Base-by-base conservation (phyloP, 2,888 invertebrate species). In the Volucella inanis region DNA sequence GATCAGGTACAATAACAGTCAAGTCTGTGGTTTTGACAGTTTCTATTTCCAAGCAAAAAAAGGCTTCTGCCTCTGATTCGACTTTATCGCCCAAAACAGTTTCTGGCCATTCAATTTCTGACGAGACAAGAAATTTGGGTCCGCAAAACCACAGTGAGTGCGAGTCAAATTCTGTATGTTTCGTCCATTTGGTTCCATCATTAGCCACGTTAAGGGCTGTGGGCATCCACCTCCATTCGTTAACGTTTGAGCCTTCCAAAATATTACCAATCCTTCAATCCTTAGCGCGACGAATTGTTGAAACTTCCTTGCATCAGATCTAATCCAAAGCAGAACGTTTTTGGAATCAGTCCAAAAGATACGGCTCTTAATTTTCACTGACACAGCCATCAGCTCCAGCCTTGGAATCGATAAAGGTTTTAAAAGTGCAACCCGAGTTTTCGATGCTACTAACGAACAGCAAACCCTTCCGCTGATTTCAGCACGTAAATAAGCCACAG, bases 211-310 rank as follows among this genome's bases (percentile, higher is more conserved):
- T 85, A 2, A 57, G 18, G 9, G 43, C 39, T 8, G 82, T 55
- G 8, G 77, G 74, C 0, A 86, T 50, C 72, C 77, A 78, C 31
- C 64, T 43, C 74, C 77, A 80, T 9, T 75, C 75, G n/a, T 54
- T 50, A 10, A 61, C 50, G 38, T 70, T 52, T 2, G 78, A 77
- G 3, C 39, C 59, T 45, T 77, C 70, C n/a, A 81, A 43, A 38
- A 81, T 76, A 50, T 81, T 62, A 14, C 82, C 76, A 18, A 83
- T 62, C n/a, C n/a, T n/a, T n/a, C n/a, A n/a, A n/a, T n/a, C n/a
- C 79, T 72, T 31, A 72, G 61, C 10, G 72, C 77, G 10, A 86
- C 81, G 38, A 71, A 72, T 43, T 74, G 68, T 43, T 67, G 31
- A 41, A 61, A 79, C 54, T 72, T 71, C 22, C 76, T 72, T 64